phyloP scores from a whole-genome alignment of 2,113 vertebrate species.

The Nerophis ophidion region DNA sequence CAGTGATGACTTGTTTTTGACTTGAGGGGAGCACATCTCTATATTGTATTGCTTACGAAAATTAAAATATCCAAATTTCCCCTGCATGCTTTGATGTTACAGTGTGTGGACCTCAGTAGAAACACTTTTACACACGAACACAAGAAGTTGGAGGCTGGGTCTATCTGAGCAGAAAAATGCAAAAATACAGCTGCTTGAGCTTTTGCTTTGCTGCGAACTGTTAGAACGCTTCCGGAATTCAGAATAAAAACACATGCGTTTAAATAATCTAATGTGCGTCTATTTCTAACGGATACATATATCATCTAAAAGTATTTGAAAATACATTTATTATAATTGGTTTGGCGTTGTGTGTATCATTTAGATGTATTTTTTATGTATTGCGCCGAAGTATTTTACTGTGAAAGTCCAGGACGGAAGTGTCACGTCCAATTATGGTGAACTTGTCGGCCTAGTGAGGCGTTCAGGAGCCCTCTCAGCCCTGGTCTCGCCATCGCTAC shows the following conservation, averaged over 20 bases:
- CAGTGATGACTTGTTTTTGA: too few species aligned
- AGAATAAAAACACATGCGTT: too few species aligned
- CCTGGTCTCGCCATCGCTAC: slow-evolving; percentile 45
- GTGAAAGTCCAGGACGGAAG: slow-evolving; percentile 24
- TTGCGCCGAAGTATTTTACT: slow-evolving; percentile 17
- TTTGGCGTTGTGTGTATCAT: neutral
- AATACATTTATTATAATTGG: neutral
- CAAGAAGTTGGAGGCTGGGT: slow-evolving; percentile 25
- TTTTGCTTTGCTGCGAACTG: neutral
- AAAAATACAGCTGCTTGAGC: neutral
- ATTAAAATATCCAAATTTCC: too few species aligned
- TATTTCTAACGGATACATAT: too few species aligned
- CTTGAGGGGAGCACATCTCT: too few species aligned
- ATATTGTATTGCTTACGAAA: too few species aligned
- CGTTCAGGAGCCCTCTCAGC: too few species aligned
- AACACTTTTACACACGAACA: neutral
- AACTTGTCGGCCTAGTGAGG: slow-evolving; percentile 16
- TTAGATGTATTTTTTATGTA: neutral
- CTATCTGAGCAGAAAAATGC: neutral
- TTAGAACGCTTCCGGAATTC: neutral
- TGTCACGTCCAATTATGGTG: accelerated
- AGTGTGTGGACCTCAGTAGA: neutral
- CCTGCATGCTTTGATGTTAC: too few species aligned
- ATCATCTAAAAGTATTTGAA: too few species aligned
- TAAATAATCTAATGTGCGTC: too few species aligned